phyloP scores from a whole-genome alignment of 2,888 invertebrate species.

The Heliconius charithonia region DNA sequence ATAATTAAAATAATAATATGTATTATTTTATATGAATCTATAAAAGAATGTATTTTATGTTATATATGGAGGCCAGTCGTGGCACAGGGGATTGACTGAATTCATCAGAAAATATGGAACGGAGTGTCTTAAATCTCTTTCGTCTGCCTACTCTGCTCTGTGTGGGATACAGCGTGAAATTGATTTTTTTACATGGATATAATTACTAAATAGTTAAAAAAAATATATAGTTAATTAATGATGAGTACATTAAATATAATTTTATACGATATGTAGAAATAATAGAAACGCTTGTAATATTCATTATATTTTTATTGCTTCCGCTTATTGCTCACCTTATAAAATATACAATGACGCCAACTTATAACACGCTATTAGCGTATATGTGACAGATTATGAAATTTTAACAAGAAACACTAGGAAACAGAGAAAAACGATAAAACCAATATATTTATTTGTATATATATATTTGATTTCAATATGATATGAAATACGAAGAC shows the following conservation, averaged over 20 bases:
- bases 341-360: slow-evolving; percentile 24
- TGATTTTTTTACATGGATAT: background rate
- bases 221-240: background rate
- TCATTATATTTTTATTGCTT: slow-evolving; percentile 28
- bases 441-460: background rate
- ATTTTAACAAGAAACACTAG: background rate
- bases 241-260: slow-evolving; percentile 15
- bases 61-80: too few relatives aligned
- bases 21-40: too few relatives aligned
- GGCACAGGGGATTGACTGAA: too few relatives aligned
- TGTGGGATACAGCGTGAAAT: background rate
- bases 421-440: background rate
- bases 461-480: background rate
- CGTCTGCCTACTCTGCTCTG: too few relatives aligned
- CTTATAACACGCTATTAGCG: slow-evolving; percentile 2
- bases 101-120: too few relatives aligned
- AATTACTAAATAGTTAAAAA: slow-evolving; percentile 4
- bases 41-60: too few relatives aligned
- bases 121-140: too few relatives aligned
- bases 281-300: slow-evolving; percentile 17
- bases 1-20: background rate
- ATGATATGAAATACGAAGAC: background rate
- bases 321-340: slow-evolving; percentile 26
- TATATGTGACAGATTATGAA: slow-evolving; percentile 18
- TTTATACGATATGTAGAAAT: slow-evolving; percentile 15